Percentiles rank a stretch among this genome's conserved stretches.
Conservation (phyloP, 1,140 invertebrate species). For the Papilio glaucus region DNA sequence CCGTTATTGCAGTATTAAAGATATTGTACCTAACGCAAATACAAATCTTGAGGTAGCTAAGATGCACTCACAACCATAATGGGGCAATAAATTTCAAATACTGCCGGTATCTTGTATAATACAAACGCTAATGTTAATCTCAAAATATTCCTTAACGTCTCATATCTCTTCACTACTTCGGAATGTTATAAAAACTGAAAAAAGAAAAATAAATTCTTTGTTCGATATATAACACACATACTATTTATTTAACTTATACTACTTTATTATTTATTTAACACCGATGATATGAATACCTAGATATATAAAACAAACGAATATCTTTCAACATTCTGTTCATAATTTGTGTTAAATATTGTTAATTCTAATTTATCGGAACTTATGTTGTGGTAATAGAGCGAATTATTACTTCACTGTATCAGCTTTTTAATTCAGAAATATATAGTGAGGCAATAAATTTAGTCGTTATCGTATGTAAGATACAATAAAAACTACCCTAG, state of each 20-base stretch:
- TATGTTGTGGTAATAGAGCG: not conserved
- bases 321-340: no score
- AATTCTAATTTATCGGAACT: not conserved
- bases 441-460: constrained; percentile 17
- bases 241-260: not conserved
- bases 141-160: constrained; percentile 58
- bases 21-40: constrained; percentile 39
- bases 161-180: constrained; percentile 3
- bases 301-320: no score
- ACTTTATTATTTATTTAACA: no score
- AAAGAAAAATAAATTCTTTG: not conserved
- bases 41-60: constrained; percentile 42
- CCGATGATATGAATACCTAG: no score
- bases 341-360: not conserved
- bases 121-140: constrained; percentile 70
- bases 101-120: constrained; percentile 65
- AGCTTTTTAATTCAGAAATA: not conserved
- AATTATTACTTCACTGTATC: not conserved
- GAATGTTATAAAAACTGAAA: not conserved
- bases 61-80: constrained; percentile 68
- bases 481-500: constrained; percentile 62
- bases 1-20: constrained; percentile 8
- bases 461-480: constrained; percentile 34
- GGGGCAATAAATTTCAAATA: constrained; percentile 73
- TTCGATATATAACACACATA: not conserved